Evolutionary conservation across 2,797 vertebrate species (phyloP).

Genomic region (Scleropages formosus): DNA sequence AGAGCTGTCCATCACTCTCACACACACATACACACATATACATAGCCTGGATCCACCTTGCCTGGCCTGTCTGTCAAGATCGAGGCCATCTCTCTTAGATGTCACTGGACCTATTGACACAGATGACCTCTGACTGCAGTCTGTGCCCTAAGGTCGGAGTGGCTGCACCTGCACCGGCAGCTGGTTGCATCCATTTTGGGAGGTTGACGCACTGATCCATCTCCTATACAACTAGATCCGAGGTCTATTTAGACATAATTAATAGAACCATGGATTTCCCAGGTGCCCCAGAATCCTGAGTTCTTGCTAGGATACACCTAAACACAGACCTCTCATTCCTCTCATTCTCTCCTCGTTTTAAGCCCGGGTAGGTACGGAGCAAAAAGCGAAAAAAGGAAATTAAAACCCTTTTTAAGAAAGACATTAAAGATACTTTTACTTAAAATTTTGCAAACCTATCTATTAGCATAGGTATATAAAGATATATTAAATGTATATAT

Average conservation of each 20-base stretch:
- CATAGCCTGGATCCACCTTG: background rate
- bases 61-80: background rate
- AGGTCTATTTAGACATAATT: conserved; percentile 27
- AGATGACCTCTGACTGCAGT: conserved; percentile 38
- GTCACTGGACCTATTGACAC: conserved; percentile 29
- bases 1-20: background rate
- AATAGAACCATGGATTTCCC: background rate
- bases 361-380: no score
- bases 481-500: no score
- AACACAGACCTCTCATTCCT: background rate
- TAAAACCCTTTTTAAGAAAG: no score
- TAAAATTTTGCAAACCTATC: no score
- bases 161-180: conserved; percentile 24
- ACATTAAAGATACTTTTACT: no score
- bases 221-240: conserved; percentile 20
- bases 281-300: background rate
- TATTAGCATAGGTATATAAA: no score
- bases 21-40: conserved; percentile 12
- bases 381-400: no score
- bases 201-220: conserved; percentile 22
- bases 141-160: conserved; percentile 34
- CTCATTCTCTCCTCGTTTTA: background rate
- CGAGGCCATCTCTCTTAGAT: conserved; percentile 40
- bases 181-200: conserved; percentile 26
- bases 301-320: no score